Base-by-base conservation (phyloP, 2,888 invertebrate genomes). In the Parnassius smintheus region DNA sequence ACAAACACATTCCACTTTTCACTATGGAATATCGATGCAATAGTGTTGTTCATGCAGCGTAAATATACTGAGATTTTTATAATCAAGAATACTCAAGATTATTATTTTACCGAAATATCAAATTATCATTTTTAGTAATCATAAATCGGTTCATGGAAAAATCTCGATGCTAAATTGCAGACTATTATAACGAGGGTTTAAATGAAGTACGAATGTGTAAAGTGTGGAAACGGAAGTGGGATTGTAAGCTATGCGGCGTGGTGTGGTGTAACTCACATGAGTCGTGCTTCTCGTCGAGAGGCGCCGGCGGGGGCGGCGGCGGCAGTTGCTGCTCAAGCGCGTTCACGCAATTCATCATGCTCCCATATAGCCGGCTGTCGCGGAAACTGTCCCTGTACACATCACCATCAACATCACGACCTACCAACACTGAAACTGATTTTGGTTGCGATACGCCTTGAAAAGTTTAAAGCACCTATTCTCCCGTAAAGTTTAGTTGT, bases 281-380 rank as follows among this genome's bases (percentile, higher is more conserved):
- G 53, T 64, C 64, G 60, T 64, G 64, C 50, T 92, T 92, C 72
- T 92, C 92, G 70, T 92, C 91, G 70, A 81, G 82, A 51, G 90
- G 89, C 49, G 92, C 90, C 35, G 91, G 91, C 54, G 92, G 91
- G 68, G 91, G 91, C 57, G 92, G 92, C 80, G 95, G 95, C 82
- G 96, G 96, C 92, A 96, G 94, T 93, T 96, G 96, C 85, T 96
- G 96, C 92, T 97, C 97, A 93, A 96, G 94, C 83, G 96, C 96
- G 94, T 97, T 97, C 92, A 97, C 96, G 94, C 97, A 97, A 95
- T 97, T 97, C 95, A 97, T 95, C 96, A 97, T 97, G 95, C 97
- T 97, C 95, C 97, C 97, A 92, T 97, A 97, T 89, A 97, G 94
- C 89, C 96, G 95, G 94, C 96, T 96, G 93, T 97, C 97, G 91